These are phyloP conservation scores for Meghimatium bilineatum DNA, from an alignment of 2,888 invertebrate species.

Conservation along the genomic window DNA sequence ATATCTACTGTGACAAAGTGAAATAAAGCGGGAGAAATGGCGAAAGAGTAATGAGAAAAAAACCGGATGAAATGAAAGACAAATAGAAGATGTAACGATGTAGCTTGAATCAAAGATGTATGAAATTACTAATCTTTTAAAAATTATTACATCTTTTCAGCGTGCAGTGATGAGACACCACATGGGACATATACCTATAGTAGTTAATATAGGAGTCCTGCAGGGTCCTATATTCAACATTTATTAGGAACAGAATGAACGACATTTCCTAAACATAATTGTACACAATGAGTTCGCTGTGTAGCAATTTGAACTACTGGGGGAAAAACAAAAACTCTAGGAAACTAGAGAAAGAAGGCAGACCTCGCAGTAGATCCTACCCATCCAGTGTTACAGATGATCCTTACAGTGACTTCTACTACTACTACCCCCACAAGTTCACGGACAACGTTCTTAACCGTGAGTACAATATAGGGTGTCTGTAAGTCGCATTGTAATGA, in stretches of 20 bases:
- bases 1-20: too few species aligned
- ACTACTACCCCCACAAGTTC: constrained; percentile 45
- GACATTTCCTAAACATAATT: neutral
- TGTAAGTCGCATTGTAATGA: too few species aligned
- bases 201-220: too few species aligned
- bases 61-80: too few species aligned
- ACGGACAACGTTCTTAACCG: constrained; percentile 6
- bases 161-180: neutral
- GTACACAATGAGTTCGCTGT: constrained; percentile 21
- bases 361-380: constrained; percentile 17
- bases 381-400: neutral
- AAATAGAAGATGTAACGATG: too few species aligned
- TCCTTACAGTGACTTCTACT: constrained; percentile 40
- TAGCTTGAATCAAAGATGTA: too few species aligned
- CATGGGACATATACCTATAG: neutral
- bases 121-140: too few species aligned
- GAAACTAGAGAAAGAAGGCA: neutral
- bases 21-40: too few species aligned
- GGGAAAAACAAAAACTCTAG: neutral
- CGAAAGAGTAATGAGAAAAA: too few species aligned
- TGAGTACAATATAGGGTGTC: constrained; percentile 27
- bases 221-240: neutral
- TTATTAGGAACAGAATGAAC: neutral
- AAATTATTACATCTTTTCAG: neutral
- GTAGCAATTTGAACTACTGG: constrained; percentile 24